A percentile compares a stretch with the other conserved stretches of the same genome.
phyloP scores from a whole-genome alignment of 2,888 invertebrate genomes.

The Glaucopsyche alexis region DNA sequence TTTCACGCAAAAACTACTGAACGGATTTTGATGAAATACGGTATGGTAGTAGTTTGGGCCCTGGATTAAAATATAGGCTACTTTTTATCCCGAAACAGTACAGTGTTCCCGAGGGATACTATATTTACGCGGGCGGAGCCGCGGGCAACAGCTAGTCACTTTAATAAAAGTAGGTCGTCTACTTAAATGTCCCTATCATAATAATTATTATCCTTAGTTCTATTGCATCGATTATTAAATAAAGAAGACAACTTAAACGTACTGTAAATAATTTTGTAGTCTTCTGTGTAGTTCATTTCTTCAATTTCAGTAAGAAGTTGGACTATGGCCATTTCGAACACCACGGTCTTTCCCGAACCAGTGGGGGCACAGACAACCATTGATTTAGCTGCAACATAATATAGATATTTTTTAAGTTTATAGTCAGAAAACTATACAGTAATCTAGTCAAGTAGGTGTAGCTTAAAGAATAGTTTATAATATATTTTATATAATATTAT shows the following conservation, averaged over 20 bases:
- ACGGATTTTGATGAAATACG: too few relatives aligned
- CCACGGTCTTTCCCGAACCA: constrained; percentile 89
- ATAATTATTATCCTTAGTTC: too few relatives aligned
- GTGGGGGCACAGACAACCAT: constrained; percentile 89
- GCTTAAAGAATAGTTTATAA: background rate
- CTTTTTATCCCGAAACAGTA: too few relatives aligned
- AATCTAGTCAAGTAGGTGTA: background rate
- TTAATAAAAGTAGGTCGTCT: too few relatives aligned
- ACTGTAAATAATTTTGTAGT: constrained; percentile 88
- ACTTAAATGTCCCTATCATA: too few relatives aligned
- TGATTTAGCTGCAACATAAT: constrained; percentile 78
- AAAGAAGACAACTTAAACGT: constrained; percentile 45
- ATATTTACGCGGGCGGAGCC: too few relatives aligned
- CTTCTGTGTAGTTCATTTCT: constrained; percentile 55
- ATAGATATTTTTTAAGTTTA: background rate
- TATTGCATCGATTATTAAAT: background rate
- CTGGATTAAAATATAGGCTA: too few relatives aligned
- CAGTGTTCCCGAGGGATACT: too few relatives aligned
- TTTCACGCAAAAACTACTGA: too few relatives aligned
- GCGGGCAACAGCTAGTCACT: too few relatives aligned
- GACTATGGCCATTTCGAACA: constrained; percentile 90
- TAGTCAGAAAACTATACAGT: background rate
- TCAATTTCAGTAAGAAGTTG: constrained; percentile 80
- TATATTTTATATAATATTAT: too few relatives aligned
- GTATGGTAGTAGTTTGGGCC: too few relatives aligned